Evolutionary conservation across 2,113 vertebrate genomes (phyloP), one percentile per base, ranked within the genome.

Genomic region (Melanotaenia duboulayi): DNA sequence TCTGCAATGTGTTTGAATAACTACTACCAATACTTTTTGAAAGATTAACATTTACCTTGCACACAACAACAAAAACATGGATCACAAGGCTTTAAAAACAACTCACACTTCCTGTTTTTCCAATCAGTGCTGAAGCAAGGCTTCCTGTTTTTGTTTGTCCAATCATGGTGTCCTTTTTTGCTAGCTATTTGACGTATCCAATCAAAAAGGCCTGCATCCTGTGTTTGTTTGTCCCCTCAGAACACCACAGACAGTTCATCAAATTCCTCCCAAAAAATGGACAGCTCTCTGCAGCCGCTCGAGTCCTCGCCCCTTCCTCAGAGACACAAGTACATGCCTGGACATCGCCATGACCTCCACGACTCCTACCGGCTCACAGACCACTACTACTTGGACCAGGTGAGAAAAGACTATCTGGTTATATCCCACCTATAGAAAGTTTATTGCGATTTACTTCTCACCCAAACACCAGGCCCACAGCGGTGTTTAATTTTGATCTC

Each of bases 341-440:
- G 95, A 69, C 95, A 95, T 89, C 89, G 95, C 66, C 95, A 95
- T 0, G 96, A 98, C 84, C 84, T 96, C 79, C 95, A 95, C 0
- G 96, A 98, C 85, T 93, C 95, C 28, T 97, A 96, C 76, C 92
- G 94, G 81, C 83, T 90, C 57, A 79, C 95, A 35, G 97, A 98
- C 90, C 95, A 95, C 94, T 97, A 96, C 90, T 95, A 95, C 81
- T 91, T 95, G 67, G 96, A 99, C 89, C 97, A 97, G 95, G 98
- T 99, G 81, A 91, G 95, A 35, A 4, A 17, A 35, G 32, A 35
- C 8, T n/a, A 16, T 17, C 2, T 11, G 3, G 37, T 35, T 23
- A 1, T 11, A 11, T 40, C 35, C 7, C 5, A 37, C 35, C 7
- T n/a, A n/a, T n/a, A n/a, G n/a, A n/a, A n/a, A n/a, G n/a, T n/a